Evolutionary conservation across 2,888 invertebrate species (phyloP), one percentile per base, ranked within the genome.

Genomic region (Ariolimax columbianus): DNA sequence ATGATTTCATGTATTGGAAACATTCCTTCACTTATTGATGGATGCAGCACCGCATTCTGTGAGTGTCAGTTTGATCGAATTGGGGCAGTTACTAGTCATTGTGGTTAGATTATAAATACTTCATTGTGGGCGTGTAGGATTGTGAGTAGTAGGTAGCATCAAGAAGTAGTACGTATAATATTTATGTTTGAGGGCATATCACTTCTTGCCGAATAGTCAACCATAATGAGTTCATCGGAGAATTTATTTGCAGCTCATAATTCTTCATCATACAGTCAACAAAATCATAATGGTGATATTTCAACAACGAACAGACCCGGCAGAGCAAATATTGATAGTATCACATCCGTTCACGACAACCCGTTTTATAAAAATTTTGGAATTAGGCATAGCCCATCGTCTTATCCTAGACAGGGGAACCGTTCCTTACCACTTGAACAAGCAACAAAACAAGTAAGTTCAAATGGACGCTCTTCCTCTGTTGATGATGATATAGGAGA

Each of bases 331-430:
- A 80, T 82, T 72, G 88, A 88, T 66, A 83, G 84, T 38, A 86
- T 89, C 36, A 79, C 73, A 33, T 88, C 89, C 0, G 85, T 89
- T 43, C 83, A 83, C 40, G 87, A 88, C 63, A 89, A 89, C 81
- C 88, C 88, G 11, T 89, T 90, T 80, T 87, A 88, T 63, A 88
- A 87, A 73, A 87, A 88, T n/a, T 88, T 87, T 79, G 89, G 89
- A 36, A 86, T 87, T 36, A 78, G 40, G 77, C 73, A 36, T 55
- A 73, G 30, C 55, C 55, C 51, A 43, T 77, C 78, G 36, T 47
- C 77, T 33, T 23, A 1, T 59, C n/a, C 63, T n/a, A 36, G 81
- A 82, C n/a, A 23, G 33, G 36, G 77, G 51, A 3, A 33, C 14
- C 43, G n/a, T 33, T 55, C 79, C 38, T 63, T 43, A 36, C 36